Evolutionary conservation across 2,113 vertebrate species (phyloP).

Genomic region (Epinephelus fuscoguttatus): DNA sequence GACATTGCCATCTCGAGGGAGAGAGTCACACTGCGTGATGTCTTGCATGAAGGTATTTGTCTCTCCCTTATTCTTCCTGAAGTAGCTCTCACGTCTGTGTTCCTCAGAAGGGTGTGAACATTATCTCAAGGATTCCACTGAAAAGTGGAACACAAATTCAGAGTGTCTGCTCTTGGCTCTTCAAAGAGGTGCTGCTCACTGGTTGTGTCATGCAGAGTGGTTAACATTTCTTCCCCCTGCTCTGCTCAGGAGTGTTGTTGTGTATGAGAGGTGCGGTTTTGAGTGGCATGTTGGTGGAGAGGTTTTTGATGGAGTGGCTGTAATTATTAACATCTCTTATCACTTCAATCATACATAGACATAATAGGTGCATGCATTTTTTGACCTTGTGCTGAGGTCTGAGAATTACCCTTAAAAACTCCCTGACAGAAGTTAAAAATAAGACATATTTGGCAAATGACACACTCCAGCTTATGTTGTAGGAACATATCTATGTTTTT

Average conservation of each 20-base stretch:
- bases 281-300: background rate
- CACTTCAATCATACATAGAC: background rate
- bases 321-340: background rate
- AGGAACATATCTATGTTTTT: no score
- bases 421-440: background rate
- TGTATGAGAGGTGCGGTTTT: background rate
- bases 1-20: constrained; percentile 98
- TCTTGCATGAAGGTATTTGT: constrained; percentile 93
- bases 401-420: background rate
- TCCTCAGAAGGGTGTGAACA: background rate
- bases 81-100: background rate
- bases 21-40: constrained; percentile 94
- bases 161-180: background rate
- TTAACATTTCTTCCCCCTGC: background rate
- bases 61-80: background rate
- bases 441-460: no score
- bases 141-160: background rate
- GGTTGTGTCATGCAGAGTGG: background rate
- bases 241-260: background rate
- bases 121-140: background rate
- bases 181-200: background rate
- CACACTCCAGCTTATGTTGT: no score
- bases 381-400: background rate
- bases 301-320: background rate
- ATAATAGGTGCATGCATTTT: background rate